These are phyloP conservation scores for Caenorhabditis sp. DNA, from an alignment of 2,888 invertebrate genomes.

Conservation along the genomic window DNA sequence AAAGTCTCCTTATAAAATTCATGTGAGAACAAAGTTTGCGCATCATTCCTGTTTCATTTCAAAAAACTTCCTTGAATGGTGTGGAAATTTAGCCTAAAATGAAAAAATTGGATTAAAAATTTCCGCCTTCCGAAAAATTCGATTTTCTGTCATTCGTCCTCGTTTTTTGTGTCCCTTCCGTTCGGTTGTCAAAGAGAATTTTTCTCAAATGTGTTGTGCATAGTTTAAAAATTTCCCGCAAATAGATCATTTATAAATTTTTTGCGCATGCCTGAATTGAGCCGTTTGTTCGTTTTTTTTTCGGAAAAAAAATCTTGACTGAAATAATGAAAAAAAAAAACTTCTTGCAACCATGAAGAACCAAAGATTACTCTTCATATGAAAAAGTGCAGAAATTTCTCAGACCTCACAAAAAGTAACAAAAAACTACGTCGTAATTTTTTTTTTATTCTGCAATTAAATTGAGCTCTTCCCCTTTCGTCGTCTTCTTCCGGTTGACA, in stretches of 20 bases:
- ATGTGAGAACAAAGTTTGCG: too few relatives aligned
- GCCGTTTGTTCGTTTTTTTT: too few relatives aligned
- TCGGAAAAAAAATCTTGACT: too few relatives aligned
- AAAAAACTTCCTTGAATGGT: too few relatives aligned
- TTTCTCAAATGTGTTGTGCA: too few relatives aligned
- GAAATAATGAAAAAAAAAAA: too few relatives aligned
- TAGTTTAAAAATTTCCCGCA: background rate
- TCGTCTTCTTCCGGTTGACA: constrained; percentile 3
- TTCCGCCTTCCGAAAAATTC: background rate
- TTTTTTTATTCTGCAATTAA: constrained; percentile 6
- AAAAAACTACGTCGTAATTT: constrained; percentile 1
- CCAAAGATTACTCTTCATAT: background rate
- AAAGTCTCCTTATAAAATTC: too few relatives aligned
- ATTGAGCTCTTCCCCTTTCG: constrained; percentile 1
- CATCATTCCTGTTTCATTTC: too few relatives aligned
- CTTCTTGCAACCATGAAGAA: too few relatives aligned
- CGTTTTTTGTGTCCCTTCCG: background rate
- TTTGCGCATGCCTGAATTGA: background rate
- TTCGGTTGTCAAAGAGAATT: background rate
- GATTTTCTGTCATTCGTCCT: background rate
- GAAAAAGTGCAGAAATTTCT: background rate
- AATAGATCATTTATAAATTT: background rate
- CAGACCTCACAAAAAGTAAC: background rate
- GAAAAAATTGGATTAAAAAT: background rate
- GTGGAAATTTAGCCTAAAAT: too few relatives aligned